Conservation (phyloP, 2,888 invertebrate species). For the Helicoverpa assulta region DNA sequence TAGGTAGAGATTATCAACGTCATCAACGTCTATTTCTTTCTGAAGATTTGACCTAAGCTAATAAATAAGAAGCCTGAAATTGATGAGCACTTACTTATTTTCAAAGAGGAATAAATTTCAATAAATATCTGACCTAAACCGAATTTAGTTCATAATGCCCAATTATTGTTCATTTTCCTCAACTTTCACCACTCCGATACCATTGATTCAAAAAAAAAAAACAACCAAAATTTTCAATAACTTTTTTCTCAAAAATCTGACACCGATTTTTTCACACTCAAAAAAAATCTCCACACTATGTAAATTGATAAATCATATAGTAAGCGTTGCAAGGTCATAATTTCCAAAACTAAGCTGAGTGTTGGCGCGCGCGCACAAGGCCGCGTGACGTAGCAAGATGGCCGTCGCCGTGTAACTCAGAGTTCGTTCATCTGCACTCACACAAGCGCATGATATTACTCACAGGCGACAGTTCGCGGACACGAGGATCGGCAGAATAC, state of each 20-base stretch:
- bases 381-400: constrained; percentile 62
- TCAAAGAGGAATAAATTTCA: too few relatives aligned
- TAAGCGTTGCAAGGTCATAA: constrained; percentile 56
- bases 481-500: constrained; percentile 31
- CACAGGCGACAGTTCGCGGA: constrained; percentile 44
- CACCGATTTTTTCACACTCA: constrained; percentile 20
- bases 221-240: constrained; percentile 3
- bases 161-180: neutral
- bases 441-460: constrained; percentile 45
- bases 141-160: neutral
- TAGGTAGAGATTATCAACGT: too few relatives aligned
- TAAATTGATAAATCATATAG: constrained; percentile 60
- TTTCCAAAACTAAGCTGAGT: constrained; percentile 54
- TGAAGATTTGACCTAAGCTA: too few relatives aligned
- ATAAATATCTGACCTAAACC: too few relatives aligned
- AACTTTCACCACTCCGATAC: neutral
- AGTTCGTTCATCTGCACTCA: constrained; percentile 63
- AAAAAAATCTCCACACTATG: constrained; percentile 52
- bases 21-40: too few relatives aligned
- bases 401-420: constrained; percentile 47
- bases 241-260: too few relatives aligned
- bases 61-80: too few relatives aligned
- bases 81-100: too few relatives aligned
- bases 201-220: neutral
- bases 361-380: constrained; percentile 58